These are phyloP conservation scores for Mactra quadrangularis DNA, from an alignment of 1,140 invertebrate genomes.

Conservation along the genomic window DNA sequence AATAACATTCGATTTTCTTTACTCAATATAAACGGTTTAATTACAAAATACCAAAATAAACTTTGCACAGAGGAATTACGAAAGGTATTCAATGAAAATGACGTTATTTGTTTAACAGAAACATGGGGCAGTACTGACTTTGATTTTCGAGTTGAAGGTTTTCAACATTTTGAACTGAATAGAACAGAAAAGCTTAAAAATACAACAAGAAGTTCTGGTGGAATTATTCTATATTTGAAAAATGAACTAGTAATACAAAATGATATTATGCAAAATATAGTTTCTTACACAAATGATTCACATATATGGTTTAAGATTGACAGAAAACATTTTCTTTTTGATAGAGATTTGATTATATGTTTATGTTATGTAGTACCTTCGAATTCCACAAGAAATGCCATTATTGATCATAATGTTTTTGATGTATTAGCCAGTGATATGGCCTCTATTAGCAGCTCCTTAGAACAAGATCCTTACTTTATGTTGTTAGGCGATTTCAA, in stretches of 20 bases:
- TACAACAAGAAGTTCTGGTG: neutral
- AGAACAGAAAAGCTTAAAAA: too few relatives aligned
- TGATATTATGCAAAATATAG: too few relatives aligned
- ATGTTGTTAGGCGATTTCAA: neutral
- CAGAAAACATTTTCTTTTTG: neutral
- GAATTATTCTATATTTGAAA: too few relatives aligned
- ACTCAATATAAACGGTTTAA: too few relatives aligned
- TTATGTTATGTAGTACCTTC: slow-evolving; percentile 1
- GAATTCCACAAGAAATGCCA: neutral
- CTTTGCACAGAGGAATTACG: too few relatives aligned
- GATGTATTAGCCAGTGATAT: neutral
- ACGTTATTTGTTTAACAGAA: slow-evolving; percentile 1
- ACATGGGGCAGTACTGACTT: neutral
- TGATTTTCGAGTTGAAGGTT: too few relatives aligned
- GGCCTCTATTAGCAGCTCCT: neutral
- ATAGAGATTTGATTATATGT: slow-evolving; percentile 5
- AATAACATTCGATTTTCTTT: too few relatives aligned
- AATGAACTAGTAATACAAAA: too few relatives aligned
- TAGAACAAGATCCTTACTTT: neutral
- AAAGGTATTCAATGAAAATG: too few relatives aligned
- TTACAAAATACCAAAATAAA: too few relatives aligned
- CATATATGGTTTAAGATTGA: neutral
- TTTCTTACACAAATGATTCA: neutral
- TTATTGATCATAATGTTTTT: slow-evolving; percentile 7
- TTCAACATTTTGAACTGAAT: too few relatives aligned